These are phyloP conservation scores for Gasterosteus aculeatus DNA, from an alignment of 2,113 vertebrate genomes.

Conservation along the genomic window DNA sequence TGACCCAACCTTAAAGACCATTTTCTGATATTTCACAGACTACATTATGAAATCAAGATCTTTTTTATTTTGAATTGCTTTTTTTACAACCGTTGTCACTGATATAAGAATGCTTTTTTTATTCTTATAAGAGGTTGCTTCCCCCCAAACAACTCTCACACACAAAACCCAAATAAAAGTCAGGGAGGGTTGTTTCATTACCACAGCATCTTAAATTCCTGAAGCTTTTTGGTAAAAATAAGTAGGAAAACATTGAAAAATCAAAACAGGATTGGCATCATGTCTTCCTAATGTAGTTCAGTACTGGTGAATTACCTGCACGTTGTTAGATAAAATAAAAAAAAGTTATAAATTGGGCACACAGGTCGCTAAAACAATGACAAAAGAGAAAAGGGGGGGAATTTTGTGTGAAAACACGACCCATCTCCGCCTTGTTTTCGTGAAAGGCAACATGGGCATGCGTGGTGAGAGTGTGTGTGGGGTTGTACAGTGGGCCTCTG, in stretches of 20 bases:
- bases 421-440: slow-evolving; percentile 40
- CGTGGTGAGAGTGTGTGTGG: slow-evolving; percentile 62
- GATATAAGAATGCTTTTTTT: slow-evolving; percentile 53
- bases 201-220: slow-evolving; percentile 27
- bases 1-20: background rate
- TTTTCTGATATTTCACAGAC: slow-evolving; percentile 39
- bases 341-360: slow-evolving; percentile 38
- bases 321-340: slow-evolving; percentile 48
- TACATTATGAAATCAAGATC: slow-evolving; percentile 59
- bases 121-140: slow-evolving; percentile 53
- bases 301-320: slow-evolving; percentile 41
- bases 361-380: slow-evolving; percentile 60
- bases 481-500: slow-evolving; percentile 40
- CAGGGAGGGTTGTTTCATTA: slow-evolving; percentile 21
- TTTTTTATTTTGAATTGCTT: slow-evolving; percentile 70
- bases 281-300: slow-evolving; percentile 36
- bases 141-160: slow-evolving; percentile 44
- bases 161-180: slow-evolving; percentile 63
- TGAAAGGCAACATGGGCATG: slow-evolving; percentile 36
- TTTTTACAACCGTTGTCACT: slow-evolving; percentile 64
- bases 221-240: slow-evolving; percentile 67
- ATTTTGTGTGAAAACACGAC: slow-evolving; percentile 28
- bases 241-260: slow-evolving; percentile 60
- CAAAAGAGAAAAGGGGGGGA: slow-evolving; percentile 4
- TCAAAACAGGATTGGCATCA: slow-evolving; percentile 61